Evolutionary conservation across 2,888 invertebrate species (phyloP), one percentile per base, ranked within the genome.

Genomic region (Eupithecia subfuscata): DNA sequence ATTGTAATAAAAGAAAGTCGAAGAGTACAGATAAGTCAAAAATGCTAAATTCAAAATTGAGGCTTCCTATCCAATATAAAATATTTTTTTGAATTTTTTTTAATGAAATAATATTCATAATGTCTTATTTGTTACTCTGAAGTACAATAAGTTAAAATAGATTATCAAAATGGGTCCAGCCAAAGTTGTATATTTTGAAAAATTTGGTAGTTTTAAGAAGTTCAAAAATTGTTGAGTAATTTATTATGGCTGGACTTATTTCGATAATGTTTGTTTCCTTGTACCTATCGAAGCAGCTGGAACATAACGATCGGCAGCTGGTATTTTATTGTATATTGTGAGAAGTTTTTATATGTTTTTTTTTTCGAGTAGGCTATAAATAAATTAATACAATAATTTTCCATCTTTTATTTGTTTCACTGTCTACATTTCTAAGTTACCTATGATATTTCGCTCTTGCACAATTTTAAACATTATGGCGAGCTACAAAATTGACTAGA

Each of bases 311-410:
- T 40, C 40, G 9, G 40, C 40, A 40, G 64, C 64, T 67, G 65
- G 63, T 74, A 69, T 37, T 70, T 68, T 4, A 48, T 70, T 69
- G 70, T 70, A 60, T 72, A 73, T 75, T 73, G 75, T 75, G 75
- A 74, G 74, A 11, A 48, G 60, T 75, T 68, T 67, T 79, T 75
- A 77, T 80, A 70, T 80, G 73, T 72, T 71, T 76, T 75, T n/a
- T n/a, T 75, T 75, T 76, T 69, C 69, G 70, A 68, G 69, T 73
- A 77, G 75, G 73, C 63, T 69, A 70, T 56, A 75, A 78, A 78
- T 79, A 79, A 81, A 81, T 74, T 70, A 76, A 81, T 78, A 73
- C 69, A 73, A 81, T 79, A 78, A 60, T 74, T 11, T 74, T 78
- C 77, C 77, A 76, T 76, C 74, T 78, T 67, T 22, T 37, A 43